Evolutionary conservation across 2,797 vertebrate genomes (phyloP), one percentile per base, ranked within the genome.

Genomic region (Alca torda): DNA sequence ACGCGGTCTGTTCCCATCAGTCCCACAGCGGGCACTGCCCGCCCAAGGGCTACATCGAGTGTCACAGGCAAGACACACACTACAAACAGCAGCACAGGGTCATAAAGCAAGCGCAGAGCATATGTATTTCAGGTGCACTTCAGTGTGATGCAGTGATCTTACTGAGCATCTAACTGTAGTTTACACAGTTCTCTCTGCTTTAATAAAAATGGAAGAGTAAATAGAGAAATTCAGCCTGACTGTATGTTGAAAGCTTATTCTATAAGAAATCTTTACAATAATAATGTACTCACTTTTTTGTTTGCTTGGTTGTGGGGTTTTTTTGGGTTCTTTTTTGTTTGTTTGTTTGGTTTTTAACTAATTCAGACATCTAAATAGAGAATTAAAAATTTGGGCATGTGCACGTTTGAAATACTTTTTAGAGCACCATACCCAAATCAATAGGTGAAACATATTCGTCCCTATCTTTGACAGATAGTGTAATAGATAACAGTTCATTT

Each of bases 381-480:
- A 82, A 90, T 67, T 76, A 70, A 85, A 94, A 83, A 84, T 64
- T n/a, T 67, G 56, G 75, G 74, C 70, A 79, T 17, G 33, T 48
- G 85, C 45, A 67, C 8, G 21, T 96, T 68, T 89, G 46, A 84
- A 95, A 93, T 57, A 93, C 25, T 26, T 76, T 92, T 89, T 76
- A 54, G 81, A 85, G 56, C 31, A 60, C 65, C 69, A n/a, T 37
- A 76, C 18, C 76, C 37, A 95, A 94, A 94, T 48, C 65, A 93
- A 72, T 25, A 89, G 84, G 70, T 3, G 1, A 90, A 96, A 95
- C 50, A 72, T 23, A 91, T 90, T 84, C 33, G 26, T 78, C 31
- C 43, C 63, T 24, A 60, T 87, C 80, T 95, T 78, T 54, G 15
- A 94, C 48, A 95, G 87, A 65, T 83, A 76, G 81, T 87, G 37